Evolutionary conservation across 2,113 vertebrate species (phyloP).

Genomic region (Grammomys surdaster): DNA sequence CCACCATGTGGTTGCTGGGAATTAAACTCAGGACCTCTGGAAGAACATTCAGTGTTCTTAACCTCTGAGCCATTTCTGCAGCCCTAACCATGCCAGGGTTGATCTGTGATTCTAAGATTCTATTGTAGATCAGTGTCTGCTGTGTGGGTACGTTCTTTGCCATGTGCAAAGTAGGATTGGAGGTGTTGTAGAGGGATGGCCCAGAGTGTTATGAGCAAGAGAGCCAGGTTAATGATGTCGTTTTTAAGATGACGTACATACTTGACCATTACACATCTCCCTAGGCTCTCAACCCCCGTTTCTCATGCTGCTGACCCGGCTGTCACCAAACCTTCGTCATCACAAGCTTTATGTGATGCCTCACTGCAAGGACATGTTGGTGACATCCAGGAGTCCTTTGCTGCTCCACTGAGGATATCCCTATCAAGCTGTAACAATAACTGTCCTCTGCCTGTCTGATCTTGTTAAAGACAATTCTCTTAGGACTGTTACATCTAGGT

Average conservation of each 20-base stretch:
- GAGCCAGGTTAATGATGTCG: background rate
- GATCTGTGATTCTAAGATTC: background rate
- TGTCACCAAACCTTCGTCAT: background rate
- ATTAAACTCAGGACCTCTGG: too few species aligned
- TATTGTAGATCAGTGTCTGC: background rate
- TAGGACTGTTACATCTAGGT: slow-evolving; percentile 82
- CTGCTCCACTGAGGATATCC: background rate
- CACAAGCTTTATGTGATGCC: background rate
- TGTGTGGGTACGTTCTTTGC: background rate
- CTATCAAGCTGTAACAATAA: background rate
- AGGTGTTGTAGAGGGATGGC: background rate
- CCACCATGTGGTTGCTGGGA: too few species aligned
- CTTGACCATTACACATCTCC: background rate
- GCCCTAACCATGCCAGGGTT: background rate
- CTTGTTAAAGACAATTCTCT: slow-evolving; percentile 71
- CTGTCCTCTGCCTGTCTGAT: background rate
- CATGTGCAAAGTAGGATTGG: background rate
- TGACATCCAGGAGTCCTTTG: background rate
- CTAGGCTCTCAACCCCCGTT: background rate
- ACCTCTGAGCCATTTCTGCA: too few species aligned
- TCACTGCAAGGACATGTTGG: background rate
- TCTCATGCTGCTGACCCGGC: rapidly evolving
- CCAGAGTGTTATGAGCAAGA: background rate
- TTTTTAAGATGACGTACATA: slow-evolving; percentile 40
- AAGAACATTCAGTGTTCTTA: too few species aligned